Evolutionary conservation across 2,797 vertebrate species (phyloP), one percentile per base, ranked within the genome.

Genomic region (Micromesistius poutassou): DNA sequence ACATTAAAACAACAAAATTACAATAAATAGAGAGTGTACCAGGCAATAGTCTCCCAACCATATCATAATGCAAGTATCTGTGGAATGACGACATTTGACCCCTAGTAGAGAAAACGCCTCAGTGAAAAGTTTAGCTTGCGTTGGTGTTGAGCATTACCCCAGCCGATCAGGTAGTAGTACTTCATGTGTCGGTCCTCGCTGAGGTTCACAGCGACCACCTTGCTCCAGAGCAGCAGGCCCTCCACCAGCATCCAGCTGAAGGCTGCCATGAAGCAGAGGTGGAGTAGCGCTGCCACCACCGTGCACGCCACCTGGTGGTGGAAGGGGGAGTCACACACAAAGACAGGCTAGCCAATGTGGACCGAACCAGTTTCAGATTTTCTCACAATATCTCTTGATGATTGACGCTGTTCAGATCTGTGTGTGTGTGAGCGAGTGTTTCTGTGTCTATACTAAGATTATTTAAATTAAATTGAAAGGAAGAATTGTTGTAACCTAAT

Each of bases 181-280:
- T 95, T 95, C 94, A 95, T 95, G 86, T 95, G 94, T 40, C 91
- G 87, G 33, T 94, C 94, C 77, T 95, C 95, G 62, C 90, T 95
- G 16, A 95, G 85, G 90, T 95, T 95, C 78, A 95, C 94, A 0
- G 93, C 92, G 1, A 95, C 95, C 87, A 95, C 95, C 76, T 95
- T 95, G 89, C 94, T 95, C 94, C 94, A 95, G 36, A 95, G 94
- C 78, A 95, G 88, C 79, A 95, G 88, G 35, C 95, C 94, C 84
- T 95, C 94, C 73, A 95, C 94, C 83, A 95, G 86, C 95, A 95
- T 95, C 95, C 95, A 95, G 84, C 93, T 94, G 74, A 95, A 95
- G 0, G 94, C 93, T 12, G 95, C 94, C 94, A 95, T 94, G 90
- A 95, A 95, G 91, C 95, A 95, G 78, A 95, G 92, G 83, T 95